Base-by-base conservation (phyloP, 2,113 vertebrate genomes). In the Passer montanus region DNA sequence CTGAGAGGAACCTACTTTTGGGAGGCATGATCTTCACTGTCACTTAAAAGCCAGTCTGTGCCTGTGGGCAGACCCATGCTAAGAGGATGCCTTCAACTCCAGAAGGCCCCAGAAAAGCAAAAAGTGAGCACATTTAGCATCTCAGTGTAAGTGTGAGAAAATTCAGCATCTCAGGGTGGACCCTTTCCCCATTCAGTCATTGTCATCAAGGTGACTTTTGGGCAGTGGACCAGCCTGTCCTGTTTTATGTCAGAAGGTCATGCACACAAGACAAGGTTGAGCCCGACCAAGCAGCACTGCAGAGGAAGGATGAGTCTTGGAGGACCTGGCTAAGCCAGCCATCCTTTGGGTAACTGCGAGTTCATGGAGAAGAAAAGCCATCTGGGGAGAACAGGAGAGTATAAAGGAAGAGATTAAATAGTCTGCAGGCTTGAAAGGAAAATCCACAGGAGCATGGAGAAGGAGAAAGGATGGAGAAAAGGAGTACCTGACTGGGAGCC, bases 401-500 rank as follows among this genome's bases (percentile, higher is more conserved):
- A 14, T 69, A 52, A 69, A 52, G 17, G 22, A 26, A 73, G 59
- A 49, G 41, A 19, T 49, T 1, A 22, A 55, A 30, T 44, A 37
- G 13, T 49, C 44, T 60, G 3, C 50, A 69, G 41, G 30, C n/a
- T 86, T 46, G 37, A 88, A 85, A 74, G 21, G 24, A 15, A 47
- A 83, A 88, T 59, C 27, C 0, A 0, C 4, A 43, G 76, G 31
- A 60, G 8, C 20, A 28, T 1, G 3, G 46, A 53, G 55, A 67
- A 84, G 47, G 52, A 69, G 46, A 60, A 43, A 52, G 8, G 4
- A 15, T 0, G 0, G 37, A 70, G 44, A 43, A 79, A 85, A 56
- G 20, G n/a, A 70, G 26, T 67, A 13, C 24, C 27, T 91, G 66
- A 59, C 24, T 37, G 35, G 49, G 27, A 64, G 30, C 24, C 30